Evolutionary conservation across 2,797 vertebrate species (phyloP).

Genomic region (Centroberyx gerrardi): DNA sequence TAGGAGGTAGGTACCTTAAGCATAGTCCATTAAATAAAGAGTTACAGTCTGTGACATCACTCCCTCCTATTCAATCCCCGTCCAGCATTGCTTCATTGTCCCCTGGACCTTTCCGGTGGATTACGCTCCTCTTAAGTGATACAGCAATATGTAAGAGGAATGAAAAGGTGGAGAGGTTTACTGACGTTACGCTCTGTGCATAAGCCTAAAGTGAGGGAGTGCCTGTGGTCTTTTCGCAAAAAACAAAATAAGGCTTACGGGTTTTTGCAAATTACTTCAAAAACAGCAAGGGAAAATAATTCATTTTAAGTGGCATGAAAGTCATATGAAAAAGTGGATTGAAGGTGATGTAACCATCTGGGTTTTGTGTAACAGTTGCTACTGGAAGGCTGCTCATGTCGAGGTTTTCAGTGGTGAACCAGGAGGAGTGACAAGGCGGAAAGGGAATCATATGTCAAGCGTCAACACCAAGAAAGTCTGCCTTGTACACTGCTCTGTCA

Average conservation of each 20-base stretch:
- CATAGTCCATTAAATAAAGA: slow-evolving; percentile 8
- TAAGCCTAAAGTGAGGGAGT: slow-evolving; percentile 47
- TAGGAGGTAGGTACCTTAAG: slow-evolving; percentile 9
- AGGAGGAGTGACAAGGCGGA: background rate
- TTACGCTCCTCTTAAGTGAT: slow-evolving; percentile 54
- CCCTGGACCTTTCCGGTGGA: slow-evolving; percentile 33
- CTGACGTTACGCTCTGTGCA: slow-evolving; percentile 17
- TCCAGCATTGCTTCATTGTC: slow-evolving; percentile 16
- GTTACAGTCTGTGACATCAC: slow-evolving; percentile 42
- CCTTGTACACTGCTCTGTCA: background rate
- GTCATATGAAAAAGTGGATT: slow-evolving; percentile 29
- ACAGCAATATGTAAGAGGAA: slow-evolving; percentile 49
- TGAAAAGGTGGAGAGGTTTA: slow-evolving; percentile 49
- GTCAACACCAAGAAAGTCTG: slow-evolving; percentile 1
- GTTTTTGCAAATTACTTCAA: background rate
- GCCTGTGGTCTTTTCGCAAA: slow-evolving; percentile 30
- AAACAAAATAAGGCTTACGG: slow-evolving; percentile 30
- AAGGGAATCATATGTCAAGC: background rate
- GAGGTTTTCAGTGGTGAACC: slow-evolving; percentile 2
- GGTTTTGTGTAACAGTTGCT: slow-evolving; percentile 12
- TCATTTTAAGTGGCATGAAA: slow-evolving; percentile 11
- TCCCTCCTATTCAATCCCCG: background rate
- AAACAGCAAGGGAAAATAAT: slow-evolving; percentile 7
- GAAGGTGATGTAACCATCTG: slow-evolving; percentile 43
- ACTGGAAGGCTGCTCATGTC: background rate